Conservation (phyloP, 2,113 vertebrate genomes). For the Vulpes ferrilata region DNA sequence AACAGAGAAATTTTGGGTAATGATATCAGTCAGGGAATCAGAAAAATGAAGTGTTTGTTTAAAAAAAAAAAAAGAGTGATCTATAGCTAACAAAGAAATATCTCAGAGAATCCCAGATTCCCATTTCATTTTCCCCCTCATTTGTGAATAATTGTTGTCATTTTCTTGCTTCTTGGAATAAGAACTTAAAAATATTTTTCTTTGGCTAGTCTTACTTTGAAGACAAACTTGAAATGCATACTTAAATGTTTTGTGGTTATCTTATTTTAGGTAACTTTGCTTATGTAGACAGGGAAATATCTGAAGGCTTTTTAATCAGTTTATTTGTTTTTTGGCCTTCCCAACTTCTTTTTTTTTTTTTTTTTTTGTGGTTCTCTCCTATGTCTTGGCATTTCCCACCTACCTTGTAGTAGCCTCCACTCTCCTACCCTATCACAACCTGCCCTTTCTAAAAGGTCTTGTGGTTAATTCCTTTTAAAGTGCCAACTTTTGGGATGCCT, state of each 20-base stretch:
- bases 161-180: constrained; percentile 6
- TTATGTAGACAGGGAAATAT: not conserved
- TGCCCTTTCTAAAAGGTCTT: not conserved
- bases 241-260: not conserved
- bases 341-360: not conserved
- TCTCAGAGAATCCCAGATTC: not conserved
- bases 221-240: not conserved
- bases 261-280: not conserved
- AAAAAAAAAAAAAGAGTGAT: not conserved
- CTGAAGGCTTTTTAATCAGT: not conserved
- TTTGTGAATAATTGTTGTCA: not conserved
- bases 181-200: not conserved
- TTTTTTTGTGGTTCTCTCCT: not conserved
- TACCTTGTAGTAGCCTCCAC: not conserved
- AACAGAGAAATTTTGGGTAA: not conserved
- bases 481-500: not conserved
- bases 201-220: not conserved
- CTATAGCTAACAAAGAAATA: not conserved
- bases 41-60: not conserved
- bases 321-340: not conserved
- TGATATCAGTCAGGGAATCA: not conserved
- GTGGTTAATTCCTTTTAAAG: not conserved
- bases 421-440: not conserved
- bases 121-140: not conserved
- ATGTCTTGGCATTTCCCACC: not conserved